These are phyloP conservation scores for Poeciliopsis paucimaculata DNA, from an alignment of 2,797 vertebrate genomes.

Conservation along the genomic window DNA sequence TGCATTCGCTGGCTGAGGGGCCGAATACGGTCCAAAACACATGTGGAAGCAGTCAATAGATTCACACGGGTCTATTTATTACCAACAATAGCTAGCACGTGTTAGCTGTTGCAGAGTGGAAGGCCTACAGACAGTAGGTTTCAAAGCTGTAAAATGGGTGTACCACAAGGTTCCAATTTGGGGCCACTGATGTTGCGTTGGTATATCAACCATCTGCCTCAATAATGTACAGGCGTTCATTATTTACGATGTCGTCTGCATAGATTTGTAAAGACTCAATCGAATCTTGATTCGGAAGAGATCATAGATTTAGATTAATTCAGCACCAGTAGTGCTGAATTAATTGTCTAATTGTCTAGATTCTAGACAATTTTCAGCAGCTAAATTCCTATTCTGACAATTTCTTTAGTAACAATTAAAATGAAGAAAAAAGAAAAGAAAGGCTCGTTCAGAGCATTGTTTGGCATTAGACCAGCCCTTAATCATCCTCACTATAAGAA, in stretches of 20 bases:
- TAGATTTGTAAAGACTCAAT: background rate
- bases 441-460: background rate
- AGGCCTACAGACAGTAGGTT: background rate
- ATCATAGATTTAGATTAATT: background rate
- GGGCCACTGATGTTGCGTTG: background rate
- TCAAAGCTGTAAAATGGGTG: background rate
- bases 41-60: slow-evolving; percentile 6
- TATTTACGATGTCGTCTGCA: too few species aligned
- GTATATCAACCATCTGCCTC: background rate
- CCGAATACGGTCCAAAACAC: slow-evolving; percentile 3
- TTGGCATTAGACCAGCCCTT: background rate
- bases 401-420: background rate
- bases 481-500: background rate
- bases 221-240: background rate
- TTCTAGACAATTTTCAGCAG: background rate
- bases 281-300: background rate
- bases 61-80: slow-evolving; percentile 12
- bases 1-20: slow-evolving; percentile 21
- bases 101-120: background rate
- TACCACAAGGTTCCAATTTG: slow-evolving; percentile 9
- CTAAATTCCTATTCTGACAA: background rate
- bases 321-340: background rate
- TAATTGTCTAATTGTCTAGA: too few species aligned
- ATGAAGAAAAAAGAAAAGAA: background rate
- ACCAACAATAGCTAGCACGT: background rate